Base-by-base conservation (phyloP, 92 coral and sea anemone genomes). In the Chrysogorgia sp. region DNA sequence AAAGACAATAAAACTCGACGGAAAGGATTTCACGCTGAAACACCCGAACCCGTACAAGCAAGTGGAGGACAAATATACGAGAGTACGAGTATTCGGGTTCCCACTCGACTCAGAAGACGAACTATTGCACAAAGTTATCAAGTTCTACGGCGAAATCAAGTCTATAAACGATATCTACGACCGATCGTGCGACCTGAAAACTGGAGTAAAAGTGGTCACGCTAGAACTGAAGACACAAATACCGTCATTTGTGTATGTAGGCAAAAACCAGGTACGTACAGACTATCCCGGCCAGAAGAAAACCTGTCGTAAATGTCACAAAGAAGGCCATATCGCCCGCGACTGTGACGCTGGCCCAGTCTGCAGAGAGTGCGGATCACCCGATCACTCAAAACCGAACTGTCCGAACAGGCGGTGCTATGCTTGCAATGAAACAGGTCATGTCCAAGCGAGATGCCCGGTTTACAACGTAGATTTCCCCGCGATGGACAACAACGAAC, bases 281-380 rank as follows among this genome's bases (percentile, higher is more conserved):
- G 4, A 33, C 28, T 61, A 61, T 21, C 9, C n/a, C 10, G 67
- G 67, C 35, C 67, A 61, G 29, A 28, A 21, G 35, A 28, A 61
- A 61, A 61, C 67, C 0, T 79, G 76, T 10, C 76, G 77, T 0
- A 49, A 58, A 24, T 77, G 82, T 19, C 19, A 31, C 0, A 34
- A 40, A n/a, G n/a, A n/a, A 17, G 82, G 82, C 0, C 82, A 77
- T 12, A 20, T 77, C 21, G 82, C 82, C 0, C 24, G 61, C 0
- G 82, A 77, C 8, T 63, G 82, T 35, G 20, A 28, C 0, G 37
- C 67, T 0, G 67, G 3, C 14, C 14, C 0, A 0, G 40, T 25
- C 0, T 61, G 67, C 67, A 4, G 20, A 10, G 35, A 61, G n/a
- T 61, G 67, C 40, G 67, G 67, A 1, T 17, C n/a, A 8, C 2